A percentile compares a stretch with the other conserved stretches of the same genome.
These are phyloP conservation scores for Tetramorium parvispinum DNA, from an alignment of 1,140 invertebrate species.

Conservation along the genomic window DNA sequence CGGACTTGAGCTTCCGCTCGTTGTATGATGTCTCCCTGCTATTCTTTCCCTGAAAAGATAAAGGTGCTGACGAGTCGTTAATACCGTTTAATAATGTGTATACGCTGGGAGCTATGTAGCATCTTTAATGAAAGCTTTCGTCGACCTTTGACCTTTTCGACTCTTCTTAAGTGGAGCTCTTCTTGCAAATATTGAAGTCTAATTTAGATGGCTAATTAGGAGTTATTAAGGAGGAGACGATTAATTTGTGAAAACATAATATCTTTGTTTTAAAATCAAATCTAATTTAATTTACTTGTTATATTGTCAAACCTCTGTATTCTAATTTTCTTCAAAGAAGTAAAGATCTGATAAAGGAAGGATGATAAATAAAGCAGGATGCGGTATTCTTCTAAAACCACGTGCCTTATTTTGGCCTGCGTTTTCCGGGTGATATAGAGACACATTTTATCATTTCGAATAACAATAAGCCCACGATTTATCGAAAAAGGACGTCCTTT, in stretches of 20 bases:
- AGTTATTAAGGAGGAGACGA: not conserved
- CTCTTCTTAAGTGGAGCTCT: not conserved
- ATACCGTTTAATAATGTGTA: not conserved
- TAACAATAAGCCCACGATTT: conserved; percentile 13
- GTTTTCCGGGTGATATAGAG: conserved; percentile 13
- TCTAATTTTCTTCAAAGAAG: not conserved
- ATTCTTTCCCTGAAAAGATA: not conserved
- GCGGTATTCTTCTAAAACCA: conserved; percentile 15
- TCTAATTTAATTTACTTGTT: not conserved
- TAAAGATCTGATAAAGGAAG: conserved; percentile 14
- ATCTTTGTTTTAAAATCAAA: not conserved
- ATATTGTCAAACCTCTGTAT: not conserved
- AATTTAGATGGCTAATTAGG: not conserved
- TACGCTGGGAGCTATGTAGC: not conserved
- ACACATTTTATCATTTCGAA: conserved; percentile 35
- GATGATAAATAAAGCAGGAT: conserved; percentile 30
- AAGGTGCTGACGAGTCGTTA: not conserved
- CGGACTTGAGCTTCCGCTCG: conserved; percentile 17
- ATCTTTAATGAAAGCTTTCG: not conserved
- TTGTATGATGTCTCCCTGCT: not conserved
- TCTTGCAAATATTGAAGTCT: not conserved
- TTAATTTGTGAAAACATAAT: not conserved
- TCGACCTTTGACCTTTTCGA: not conserved
- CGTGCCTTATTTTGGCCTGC: not conserved
- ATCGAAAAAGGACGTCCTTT: conserved; percentile 17